Evolutionary conservation across 2,797 vertebrate genomes (phyloP).

Genomic region (Xenentodon cancila): DNA sequence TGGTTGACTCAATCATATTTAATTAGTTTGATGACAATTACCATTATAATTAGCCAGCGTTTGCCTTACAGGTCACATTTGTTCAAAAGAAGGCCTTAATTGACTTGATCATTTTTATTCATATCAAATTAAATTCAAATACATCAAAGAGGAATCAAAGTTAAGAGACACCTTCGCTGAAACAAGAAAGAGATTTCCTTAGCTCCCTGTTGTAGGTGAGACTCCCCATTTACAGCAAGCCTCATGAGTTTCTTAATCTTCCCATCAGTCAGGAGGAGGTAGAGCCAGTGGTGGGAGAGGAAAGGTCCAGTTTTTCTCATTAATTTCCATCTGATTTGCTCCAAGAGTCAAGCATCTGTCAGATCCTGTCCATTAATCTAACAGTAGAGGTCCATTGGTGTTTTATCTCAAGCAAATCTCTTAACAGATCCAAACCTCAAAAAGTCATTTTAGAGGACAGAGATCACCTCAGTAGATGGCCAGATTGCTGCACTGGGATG

Average conservation of each 20-base stretch:
- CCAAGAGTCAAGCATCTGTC: constrained; percentile 63
- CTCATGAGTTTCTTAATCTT: constrained; percentile 84
- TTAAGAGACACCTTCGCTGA: constrained; percentile 26
- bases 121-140: not conserved
- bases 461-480: constrained; percentile 28
- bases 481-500: not conserved
- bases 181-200: constrained; percentile 21
- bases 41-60: constrained; percentile 20
- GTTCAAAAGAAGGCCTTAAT: constrained; percentile 1
- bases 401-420: constrained; percentile 57
- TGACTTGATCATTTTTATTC: constrained; percentile 7
- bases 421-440: constrained; percentile 18
- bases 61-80: constrained; percentile 7
- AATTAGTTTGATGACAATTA: constrained; percentile 49
- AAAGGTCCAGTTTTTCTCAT: constrained; percentile 79
- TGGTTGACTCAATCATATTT: constrained; percentile 47
- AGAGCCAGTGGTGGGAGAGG: constrained; percentile 56
- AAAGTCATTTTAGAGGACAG: constrained; percentile 25
- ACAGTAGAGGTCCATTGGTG: constrained; percentile 69
- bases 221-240: constrained; percentile 76
- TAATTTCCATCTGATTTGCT: constrained; percentile 80
- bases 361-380: constrained; percentile 80
- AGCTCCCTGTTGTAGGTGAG: constrained; percentile 30
- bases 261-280: constrained; percentile 74
- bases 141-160: not conserved